phyloP scores from a whole-genome alignment of 2,888 invertebrate genomes.

The Entomobrya multifasciata region DNA sequence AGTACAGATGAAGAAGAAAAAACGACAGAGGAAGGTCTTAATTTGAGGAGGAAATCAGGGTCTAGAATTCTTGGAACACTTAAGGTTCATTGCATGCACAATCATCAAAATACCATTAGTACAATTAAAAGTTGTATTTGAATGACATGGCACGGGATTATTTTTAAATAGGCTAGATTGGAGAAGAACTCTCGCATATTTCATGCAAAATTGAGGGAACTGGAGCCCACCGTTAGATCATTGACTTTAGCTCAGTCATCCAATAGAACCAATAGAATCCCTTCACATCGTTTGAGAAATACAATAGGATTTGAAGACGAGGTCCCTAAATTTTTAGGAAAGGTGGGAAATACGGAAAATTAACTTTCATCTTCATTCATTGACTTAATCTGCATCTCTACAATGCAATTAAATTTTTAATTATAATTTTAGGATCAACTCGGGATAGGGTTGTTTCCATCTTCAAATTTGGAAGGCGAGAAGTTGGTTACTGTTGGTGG shows the following conservation, averaged over 20 bases:
- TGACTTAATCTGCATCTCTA: neutral
- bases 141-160: too few relatives aligned
- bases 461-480: slow-evolving; percentile 33
- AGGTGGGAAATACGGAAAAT: too few relatives aligned
- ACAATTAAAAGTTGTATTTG: too few relatives aligned
- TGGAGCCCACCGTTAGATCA: slow-evolving; percentile 37
- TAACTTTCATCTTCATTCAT: too few relatives aligned
- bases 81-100: slow-evolving; percentile 1
- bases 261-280: neutral
- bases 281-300: neutral
- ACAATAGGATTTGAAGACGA: neutral
- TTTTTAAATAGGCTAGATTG: slow-evolving; percentile 3
- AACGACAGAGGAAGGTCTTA: neutral
- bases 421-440: neutral
- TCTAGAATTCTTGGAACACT: neutral
- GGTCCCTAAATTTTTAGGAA: neutral
- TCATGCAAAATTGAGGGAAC: slow-evolving; percentile 7
- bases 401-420: neutral
- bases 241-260: neutral
- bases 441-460: neutral
- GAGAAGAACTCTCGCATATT: slow-evolving; percentile 9
- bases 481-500: slow-evolving; percentile 66
- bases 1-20: neutral
- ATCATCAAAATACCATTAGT: too few relatives aligned
- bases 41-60: neutral